Conservation (phyloP, 2,888 invertebrate genomes). For the Agrochola circellaris region DNA sequence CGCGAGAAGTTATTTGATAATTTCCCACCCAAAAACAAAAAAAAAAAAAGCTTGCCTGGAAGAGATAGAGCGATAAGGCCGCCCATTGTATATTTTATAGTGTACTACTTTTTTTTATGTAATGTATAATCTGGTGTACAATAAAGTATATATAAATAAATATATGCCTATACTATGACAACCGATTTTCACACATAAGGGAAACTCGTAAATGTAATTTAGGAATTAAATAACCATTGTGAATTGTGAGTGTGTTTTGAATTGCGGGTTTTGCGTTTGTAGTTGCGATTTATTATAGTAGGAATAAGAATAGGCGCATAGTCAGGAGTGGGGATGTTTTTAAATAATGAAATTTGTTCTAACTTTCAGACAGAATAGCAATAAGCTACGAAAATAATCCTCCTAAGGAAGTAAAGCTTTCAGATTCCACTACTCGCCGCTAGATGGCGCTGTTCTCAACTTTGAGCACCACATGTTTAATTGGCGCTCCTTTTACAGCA, state of each 20-base stretch:
- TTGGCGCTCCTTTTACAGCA: slow-evolving; percentile 45
- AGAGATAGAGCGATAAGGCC: too few relatives aligned
- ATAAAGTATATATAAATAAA: too few relatives aligned
- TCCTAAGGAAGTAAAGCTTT: not conserved
- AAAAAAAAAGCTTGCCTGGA: too few relatives aligned
- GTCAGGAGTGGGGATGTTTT: not conserved
- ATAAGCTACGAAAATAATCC: too few relatives aligned
- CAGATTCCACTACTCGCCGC: slow-evolving; percentile 35
- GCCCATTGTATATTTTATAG: too few relatives aligned
- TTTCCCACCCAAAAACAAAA: too few relatives aligned
- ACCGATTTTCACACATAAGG: not conserved
- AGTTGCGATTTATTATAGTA: too few relatives aligned
- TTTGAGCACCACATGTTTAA: not conserved
- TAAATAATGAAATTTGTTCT: not conserved
- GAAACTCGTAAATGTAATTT: not conserved
- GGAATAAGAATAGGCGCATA: not conserved
- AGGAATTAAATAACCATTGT: not conserved
- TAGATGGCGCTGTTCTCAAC: slow-evolving; percentile 57
- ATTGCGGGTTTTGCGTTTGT: not conserved
- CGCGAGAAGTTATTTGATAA: too few relatives aligned
- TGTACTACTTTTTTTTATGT: too few relatives aligned
- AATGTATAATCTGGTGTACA: too few relatives aligned
- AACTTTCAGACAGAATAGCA: not conserved
- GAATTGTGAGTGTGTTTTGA: too few relatives aligned
- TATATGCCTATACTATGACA: too few relatives aligned